phyloP scores from a whole-genome alignment of 2,888 invertebrate species.

The Leptopterna dolabrata region DNA sequence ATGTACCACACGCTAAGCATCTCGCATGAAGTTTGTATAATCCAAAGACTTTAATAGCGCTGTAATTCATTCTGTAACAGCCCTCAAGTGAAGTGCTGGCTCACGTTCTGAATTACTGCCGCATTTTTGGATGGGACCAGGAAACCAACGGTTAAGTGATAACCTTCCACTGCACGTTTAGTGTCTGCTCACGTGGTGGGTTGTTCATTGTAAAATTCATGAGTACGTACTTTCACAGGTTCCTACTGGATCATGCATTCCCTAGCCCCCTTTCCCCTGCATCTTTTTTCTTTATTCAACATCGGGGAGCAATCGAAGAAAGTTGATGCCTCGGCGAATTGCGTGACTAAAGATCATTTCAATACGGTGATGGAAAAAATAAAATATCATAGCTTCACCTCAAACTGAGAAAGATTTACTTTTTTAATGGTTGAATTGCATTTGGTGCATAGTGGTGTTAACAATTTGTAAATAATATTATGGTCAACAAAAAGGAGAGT shows the following conservation, averaged over 20 bases:
- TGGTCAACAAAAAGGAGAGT: too few relatives aligned
- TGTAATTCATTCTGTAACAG: neutral
- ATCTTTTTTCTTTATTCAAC: neutral
- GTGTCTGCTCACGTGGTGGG: neutral
- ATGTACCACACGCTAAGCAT: neutral
- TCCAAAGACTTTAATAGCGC: neutral
- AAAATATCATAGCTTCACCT: too few relatives aligned
- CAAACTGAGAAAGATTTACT: too few relatives aligned
- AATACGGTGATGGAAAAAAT: too few relatives aligned
- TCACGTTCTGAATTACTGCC: neutral
- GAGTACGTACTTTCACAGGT: neutral
- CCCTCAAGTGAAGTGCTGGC: neutral
- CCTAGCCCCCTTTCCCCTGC: neutral
- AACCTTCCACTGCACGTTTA: neutral
- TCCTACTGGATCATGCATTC: neutral
- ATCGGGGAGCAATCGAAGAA: neutral
- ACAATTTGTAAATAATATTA: too few relatives aligned
- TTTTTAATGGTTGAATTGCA: too few relatives aligned
- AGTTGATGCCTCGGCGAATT: too few relatives aligned
- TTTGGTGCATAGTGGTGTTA: too few relatives aligned
- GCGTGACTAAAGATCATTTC: too few relatives aligned
- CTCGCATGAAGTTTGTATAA: neutral
- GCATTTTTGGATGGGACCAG: neutral
- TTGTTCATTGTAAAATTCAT: neutral
- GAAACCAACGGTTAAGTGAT: neutral